Evolutionary conservation across 2,888 invertebrate genomes (phyloP).

Genomic region (Noctua janthe): DNA sequence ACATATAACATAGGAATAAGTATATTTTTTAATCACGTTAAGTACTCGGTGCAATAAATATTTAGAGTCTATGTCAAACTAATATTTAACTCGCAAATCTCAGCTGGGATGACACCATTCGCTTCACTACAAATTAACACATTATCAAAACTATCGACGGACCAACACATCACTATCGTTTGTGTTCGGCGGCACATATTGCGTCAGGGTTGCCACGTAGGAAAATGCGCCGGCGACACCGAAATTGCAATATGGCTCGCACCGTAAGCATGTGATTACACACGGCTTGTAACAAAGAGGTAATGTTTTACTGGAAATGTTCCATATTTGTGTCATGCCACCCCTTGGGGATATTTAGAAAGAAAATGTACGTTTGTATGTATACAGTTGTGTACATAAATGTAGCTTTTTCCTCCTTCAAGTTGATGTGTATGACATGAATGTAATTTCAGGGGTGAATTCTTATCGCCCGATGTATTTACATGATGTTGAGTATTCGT

Average conservation of each 20-base stretch:
- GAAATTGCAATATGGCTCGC: constrained; percentile 81
- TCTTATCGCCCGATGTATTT: constrained; percentile 39
- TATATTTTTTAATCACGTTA: background rate
- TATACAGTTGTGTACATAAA: constrained; percentile 28
- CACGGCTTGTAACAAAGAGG: constrained; percentile 66
- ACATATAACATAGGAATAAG: too few relatives aligned
- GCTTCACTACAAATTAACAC: constrained; percentile 1
- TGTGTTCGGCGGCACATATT: constrained; percentile 67
- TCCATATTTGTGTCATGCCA: constrained; percentile 51
- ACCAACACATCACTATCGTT: constrained; percentile 62
- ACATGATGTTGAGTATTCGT: constrained; percentile 42
- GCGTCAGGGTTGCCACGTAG: constrained; percentile 68
- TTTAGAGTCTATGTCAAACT: background rate
- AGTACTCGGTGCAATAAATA: background rate
- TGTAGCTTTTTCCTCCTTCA: constrained; percentile 35
- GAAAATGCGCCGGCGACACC: constrained; percentile 77
- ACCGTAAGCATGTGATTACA: constrained; percentile 80
- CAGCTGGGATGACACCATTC: background rate
- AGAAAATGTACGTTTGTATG: constrained; percentile 35
- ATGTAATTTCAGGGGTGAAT: constrained; percentile 56
- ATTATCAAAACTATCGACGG: constrained; percentile 27
- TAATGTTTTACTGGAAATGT: constrained; percentile 65
- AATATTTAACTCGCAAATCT: background rate
- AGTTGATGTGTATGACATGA: constrained; percentile 44
- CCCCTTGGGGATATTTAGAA: constrained; percentile 42